Conservation (phyloP, 1,140 invertebrate species). For the Drosophila insularis region DNA sequence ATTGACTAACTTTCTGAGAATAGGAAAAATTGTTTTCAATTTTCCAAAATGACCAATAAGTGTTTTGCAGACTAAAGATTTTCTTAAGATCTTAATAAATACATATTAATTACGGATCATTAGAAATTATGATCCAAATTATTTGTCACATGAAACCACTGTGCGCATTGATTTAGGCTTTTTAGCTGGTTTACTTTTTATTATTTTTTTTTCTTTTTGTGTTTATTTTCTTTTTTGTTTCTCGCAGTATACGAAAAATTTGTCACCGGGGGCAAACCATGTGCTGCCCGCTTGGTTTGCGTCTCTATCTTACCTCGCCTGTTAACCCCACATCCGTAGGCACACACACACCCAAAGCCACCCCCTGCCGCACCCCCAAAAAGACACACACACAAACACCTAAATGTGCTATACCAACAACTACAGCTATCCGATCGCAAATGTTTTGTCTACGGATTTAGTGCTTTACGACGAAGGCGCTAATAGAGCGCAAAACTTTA, state of each 20-base stretch:
- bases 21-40: too few relatives aligned
- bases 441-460: slow-evolving; percentile 75
- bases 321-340: slow-evolving; percentile 20
- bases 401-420: slow-evolving; percentile 43
- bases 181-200: slow-evolving; percentile 3
- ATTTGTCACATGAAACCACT: slow-evolving; percentile 25
- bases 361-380: slow-evolving; percentile 19
- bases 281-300: slow-evolving; percentile 1
- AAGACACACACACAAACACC: slow-evolving; percentile 32
- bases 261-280: slow-evolving; percentile 35
- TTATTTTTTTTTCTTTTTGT: not conserved
- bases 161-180: slow-evolving; percentile 54
- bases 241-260: slow-evolving; percentile 40
- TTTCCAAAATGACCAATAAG: too few relatives aligned
- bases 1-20: too few relatives aligned
- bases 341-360: slow-evolving; percentile 22
- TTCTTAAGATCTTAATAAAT: too few relatives aligned
- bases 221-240: slow-evolving; percentile 44
- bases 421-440: slow-evolving; percentile 46
- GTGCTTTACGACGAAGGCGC: slow-evolving; percentile 68
- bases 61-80: too few relatives aligned
- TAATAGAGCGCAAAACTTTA: slow-evolving; percentile 56
- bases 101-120: too few relatives aligned
- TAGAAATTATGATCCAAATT: too few relatives aligned
- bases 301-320: slow-evolving; percentile 8